Conservation (phyloP, 2,113 vertebrate genomes). For the Python bivittatus region DNA sequence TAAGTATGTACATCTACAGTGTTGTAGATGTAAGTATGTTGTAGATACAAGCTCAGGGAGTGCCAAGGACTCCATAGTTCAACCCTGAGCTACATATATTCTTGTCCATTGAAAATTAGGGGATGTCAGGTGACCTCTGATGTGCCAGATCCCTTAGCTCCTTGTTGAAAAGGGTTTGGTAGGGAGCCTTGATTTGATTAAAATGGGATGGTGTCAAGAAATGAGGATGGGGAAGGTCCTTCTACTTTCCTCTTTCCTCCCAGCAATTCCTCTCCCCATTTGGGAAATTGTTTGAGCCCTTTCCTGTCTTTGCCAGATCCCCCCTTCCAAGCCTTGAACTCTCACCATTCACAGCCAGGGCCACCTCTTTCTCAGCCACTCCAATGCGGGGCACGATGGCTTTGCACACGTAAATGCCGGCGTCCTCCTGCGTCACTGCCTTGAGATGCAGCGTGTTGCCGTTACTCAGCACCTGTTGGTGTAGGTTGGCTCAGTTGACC, state of each 20-base stretch:
- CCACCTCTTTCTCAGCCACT: conserved; percentile 82
- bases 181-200: neutral
- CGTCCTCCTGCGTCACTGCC: conserved; percentile 82
- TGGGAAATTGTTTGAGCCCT: neutral
- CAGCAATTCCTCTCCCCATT: neutral
- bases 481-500: neutral
- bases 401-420: conserved; percentile 86
- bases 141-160: no score
- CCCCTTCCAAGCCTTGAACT: neutral
- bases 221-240: neutral
- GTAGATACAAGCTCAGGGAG: neutral
- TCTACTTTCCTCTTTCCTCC: neutral
- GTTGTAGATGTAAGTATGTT: neutral
- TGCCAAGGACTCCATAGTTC: neutral
- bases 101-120: neutral
- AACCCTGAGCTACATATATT: neutral
- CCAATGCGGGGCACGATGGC: conserved; percentile 76
- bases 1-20: no score
- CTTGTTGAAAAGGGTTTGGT: neutral
- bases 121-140: neutral
- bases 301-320: neutral
- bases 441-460: conserved; percentile 83
- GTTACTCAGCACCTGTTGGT: conserved; percentile 85
- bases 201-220: neutral
- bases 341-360: conserved; percentile 87